phyloP scores from a whole-genome alignment of 2,888 invertebrate species.

The Acanthacorydalis orientalis region DNA sequence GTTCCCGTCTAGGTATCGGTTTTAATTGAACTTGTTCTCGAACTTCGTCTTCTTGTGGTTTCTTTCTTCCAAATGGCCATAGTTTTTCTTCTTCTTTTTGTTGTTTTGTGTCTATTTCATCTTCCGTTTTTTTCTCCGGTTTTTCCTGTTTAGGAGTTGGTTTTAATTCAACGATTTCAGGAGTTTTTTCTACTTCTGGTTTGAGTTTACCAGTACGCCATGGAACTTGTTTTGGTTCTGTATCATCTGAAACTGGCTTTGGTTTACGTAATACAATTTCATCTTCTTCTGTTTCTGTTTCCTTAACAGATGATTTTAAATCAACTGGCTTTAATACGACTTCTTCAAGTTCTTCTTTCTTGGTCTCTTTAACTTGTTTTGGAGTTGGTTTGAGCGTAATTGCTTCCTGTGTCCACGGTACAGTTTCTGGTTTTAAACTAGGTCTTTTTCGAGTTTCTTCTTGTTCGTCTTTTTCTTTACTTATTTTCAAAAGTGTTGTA shows the following conservation, averaged over 20 bases:
- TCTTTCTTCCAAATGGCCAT: slow-evolving; percentile 14
- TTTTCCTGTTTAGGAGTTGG: slow-evolving; percentile 11
- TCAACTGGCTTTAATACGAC: slow-evolving; percentile 32
- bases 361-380: slow-evolving; percentile 29
- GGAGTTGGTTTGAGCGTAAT: slow-evolving; percentile 29
- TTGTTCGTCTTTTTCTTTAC: slow-evolving; percentile 11
- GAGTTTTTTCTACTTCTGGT: slow-evolving; percentile 19
- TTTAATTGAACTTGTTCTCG: slow-evolving; percentile 16
- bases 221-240: slow-evolving; percentile 21
- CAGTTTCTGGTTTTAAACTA: slow-evolving; percentile 11
- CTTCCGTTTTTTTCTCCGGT: slow-evolving; percentile 11
- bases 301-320: slow-evolving; percentile 20
- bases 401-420: slow-evolving; percentile 46
- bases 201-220: slow-evolving; percentile 28
- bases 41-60: slow-evolving; percentile 17
- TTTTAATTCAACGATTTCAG: slow-evolving; percentile 12
- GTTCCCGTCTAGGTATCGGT: slow-evolving; percentile 8
- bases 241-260: slow-evolving; percentile 20
- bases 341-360: slow-evolving; percentile 30
- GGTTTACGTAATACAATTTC: neutral
- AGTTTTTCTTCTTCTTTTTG: slow-evolving; percentile 19
- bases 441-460: slow-evolving; percentile 4
- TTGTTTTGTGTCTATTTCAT: slow-evolving; percentile 10
- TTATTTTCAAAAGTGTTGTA: neutral
- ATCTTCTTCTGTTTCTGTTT: slow-evolving; percentile 7